Evolutionary conservation across 2,113 vertebrate genomes (phyloP).

Genomic region (Patagioenas fasciata): DNA sequence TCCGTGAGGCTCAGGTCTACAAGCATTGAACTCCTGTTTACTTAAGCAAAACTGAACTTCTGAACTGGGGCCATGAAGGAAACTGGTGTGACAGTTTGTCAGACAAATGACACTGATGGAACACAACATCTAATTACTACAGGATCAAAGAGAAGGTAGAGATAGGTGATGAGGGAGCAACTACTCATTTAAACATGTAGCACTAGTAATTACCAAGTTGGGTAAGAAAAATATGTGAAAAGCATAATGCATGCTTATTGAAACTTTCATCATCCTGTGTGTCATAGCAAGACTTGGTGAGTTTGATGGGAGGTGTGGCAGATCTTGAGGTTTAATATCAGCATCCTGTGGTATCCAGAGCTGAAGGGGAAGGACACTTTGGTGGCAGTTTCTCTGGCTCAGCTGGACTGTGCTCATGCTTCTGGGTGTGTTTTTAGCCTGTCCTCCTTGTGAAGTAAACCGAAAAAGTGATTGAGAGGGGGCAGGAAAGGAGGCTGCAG

Average conservation of each 20-base stretch:
- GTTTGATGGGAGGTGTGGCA: neutral
- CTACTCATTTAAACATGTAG: neutral
- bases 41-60: neutral
- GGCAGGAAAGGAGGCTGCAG: neutral
- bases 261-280: neutral
- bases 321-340: neutral
- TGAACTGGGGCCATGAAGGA: neutral
- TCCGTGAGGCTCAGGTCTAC: neutral
- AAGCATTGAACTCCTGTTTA: neutral
- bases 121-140: constrained; percentile 37
- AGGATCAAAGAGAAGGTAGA: constrained; percentile 17
- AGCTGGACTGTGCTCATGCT: neutral
- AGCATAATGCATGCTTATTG: neutral
- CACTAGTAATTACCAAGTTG: neutral
- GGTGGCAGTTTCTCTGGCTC: neutral
- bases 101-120: constrained; percentile 31
- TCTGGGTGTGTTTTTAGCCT: neutral
- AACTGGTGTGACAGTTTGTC: neutral
- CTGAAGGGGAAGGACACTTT: neutral
- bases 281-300: neutral
- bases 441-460: neutral
- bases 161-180: constrained; percentile 11
- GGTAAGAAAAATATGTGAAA: neutral
- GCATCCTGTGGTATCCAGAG: neutral
- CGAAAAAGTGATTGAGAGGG: neutral